Evolutionary conservation across 2,113 vertebrate species (phyloP).

Genomic region (Passer montanus): DNA sequence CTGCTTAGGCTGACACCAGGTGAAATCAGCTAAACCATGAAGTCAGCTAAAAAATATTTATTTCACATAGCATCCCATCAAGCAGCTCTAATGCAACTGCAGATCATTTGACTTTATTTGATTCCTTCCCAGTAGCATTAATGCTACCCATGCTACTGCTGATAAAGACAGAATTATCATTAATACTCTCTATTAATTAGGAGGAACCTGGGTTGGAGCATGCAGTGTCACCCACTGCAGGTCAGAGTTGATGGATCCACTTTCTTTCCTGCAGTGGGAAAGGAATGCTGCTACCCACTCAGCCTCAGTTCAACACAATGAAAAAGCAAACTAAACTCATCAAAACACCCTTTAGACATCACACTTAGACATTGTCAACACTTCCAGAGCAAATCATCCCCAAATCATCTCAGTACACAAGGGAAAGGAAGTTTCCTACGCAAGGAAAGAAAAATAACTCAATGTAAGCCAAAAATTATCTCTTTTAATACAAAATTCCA

Average conservation of each 20-base stretch:
- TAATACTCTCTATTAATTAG: neutral
- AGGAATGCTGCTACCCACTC: conserved; percentile 26
- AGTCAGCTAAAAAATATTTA: neutral
- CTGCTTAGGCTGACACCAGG: neutral
- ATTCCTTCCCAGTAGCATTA: conserved; percentile 25
- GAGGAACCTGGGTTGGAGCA: neutral
- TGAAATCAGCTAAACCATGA: neutral
- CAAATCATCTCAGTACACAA: neutral
- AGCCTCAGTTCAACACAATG: conserved; percentile 5
- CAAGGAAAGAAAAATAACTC: conserved; percentile 58
- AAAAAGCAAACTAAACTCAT: conserved; percentile 28
- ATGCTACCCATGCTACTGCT: neutral
- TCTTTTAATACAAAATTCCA: conserved; percentile 76
- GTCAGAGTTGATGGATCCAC: neutral
- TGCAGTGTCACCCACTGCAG: neutral
- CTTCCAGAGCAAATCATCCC: neutral
- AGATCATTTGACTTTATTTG: conserved; percentile 12
- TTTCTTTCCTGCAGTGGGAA: conserved; percentile 11
- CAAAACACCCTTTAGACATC: neutral
- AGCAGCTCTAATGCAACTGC: neutral
- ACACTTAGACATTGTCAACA: neutral
- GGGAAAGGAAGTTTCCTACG: conserved; percentile 50
- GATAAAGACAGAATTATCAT: neutral
- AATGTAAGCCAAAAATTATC: conserved; percentile 61
- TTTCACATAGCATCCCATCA: conserved; percentile 4